Evolutionary conservation across 1,140 invertebrate species (phyloP), one percentile per base, ranked within the genome.

Genomic region (Drosophila ironensis): DNA sequence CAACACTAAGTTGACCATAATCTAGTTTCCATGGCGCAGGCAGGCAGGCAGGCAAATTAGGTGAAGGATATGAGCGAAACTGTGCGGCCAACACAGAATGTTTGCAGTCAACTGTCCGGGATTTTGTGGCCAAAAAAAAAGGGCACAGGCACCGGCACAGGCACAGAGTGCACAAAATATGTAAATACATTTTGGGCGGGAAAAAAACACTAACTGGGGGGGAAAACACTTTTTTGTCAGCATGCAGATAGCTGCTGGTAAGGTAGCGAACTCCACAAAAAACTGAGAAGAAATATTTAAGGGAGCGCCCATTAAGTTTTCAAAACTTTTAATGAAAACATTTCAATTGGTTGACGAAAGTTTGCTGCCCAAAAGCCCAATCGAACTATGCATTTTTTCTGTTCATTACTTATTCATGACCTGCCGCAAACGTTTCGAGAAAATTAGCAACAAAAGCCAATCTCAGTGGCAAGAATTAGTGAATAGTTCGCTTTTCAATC

Each of bases 1-100:
- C 1, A 40, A 28, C 48, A 70, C 40, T 52, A 74, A 54, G 64
- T 80, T 86, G 74, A 75, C 80, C 81, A 80, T 86, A 86, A 86
- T 87, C 66, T 66, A 72, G 61, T 76, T 75, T 68, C 40, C 71
- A 38, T 56, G 51, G 24, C 60, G 54, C 53, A 22, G 8, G 20
- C 33, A 19, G 19, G 16, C 11, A 35, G 41, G 48, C 11, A 22
- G 28, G 35, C 54, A 78, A 86, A 82, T 82, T 86, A 74, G 78
- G 80, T 86, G 70, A 86, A 86, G 78, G 77, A 72, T 77, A 67
- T 69, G 52, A 52, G 60, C 52, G 30, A 59, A 37, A 42, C 47
- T 47, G 9, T 72, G 27, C 24, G 22, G 40, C 33, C 45, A 38
- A 24, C 59, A 57, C 20, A 9, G 22, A 63, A 63, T 63, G 54